Percentiles rank a stretch among this genome's conserved stretches.
These are phyloP conservation scores for Emmelina monodactyla DNA, from an alignment of 2,888 invertebrate genomes.

Conservation along the genomic window DNA sequence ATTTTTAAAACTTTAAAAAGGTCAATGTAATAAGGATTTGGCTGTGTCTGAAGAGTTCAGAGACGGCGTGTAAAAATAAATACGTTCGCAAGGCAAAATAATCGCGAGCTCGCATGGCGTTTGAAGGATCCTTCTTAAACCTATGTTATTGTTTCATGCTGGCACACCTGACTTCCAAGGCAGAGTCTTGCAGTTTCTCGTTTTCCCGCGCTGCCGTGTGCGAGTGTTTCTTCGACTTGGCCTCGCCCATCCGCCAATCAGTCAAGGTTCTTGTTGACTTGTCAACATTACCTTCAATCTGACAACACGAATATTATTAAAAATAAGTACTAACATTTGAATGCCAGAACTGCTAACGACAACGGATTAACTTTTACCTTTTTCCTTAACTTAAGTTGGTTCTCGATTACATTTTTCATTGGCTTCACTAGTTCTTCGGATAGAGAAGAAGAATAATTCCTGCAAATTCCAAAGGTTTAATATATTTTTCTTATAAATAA, in stretches of 20 bases:
- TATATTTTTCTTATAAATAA: not conserved
- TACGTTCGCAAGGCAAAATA: constrained; percentile 23
- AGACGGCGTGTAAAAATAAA: too few relatives aligned
- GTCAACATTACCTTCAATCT: constrained; percentile 82
- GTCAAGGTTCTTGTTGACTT: constrained; percentile 81
- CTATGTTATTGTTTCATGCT: not conserved
- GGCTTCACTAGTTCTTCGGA: constrained; percentile 92
- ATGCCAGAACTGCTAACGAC: not conserved
- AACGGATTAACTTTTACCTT: constrained; percentile 60
- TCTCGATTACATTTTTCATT: constrained; percentile 75
- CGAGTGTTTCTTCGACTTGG: constrained; percentile 89
- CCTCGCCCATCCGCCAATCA: constrained; percentile 87
- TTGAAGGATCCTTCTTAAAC: constrained; percentile 45
- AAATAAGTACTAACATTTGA: not conserved
- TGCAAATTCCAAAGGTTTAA: constrained; percentile 30
- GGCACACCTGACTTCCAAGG: constrained; percentile 52
- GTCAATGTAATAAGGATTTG: too few relatives aligned
- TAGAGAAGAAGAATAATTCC: constrained; percentile 79
- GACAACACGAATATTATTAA: constrained; percentile 15
- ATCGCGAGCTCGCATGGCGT: constrained; percentile 6
- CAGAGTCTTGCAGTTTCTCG: constrained; percentile 87
- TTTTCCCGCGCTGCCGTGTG: constrained; percentile 88
- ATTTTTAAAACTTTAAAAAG: too few relatives aligned
- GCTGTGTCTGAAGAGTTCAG: too few relatives aligned
- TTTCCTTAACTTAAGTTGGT: constrained; percentile 75